phyloP scores from a whole-genome alignment of 2,113 vertebrate genomes.

The Falcunculus frontatus region DNA sequence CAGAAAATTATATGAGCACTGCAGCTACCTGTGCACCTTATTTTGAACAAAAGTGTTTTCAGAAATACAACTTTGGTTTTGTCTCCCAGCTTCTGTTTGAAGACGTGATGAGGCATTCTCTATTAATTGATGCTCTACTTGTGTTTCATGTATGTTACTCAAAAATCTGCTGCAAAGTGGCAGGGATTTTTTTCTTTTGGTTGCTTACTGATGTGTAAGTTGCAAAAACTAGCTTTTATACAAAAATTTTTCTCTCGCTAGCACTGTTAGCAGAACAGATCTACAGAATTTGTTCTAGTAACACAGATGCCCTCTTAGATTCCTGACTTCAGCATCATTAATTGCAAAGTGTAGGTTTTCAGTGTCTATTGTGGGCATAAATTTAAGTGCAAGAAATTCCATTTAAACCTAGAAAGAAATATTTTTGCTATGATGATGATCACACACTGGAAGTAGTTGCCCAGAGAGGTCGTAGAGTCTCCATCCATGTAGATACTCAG shows the following conservation, averaged over 20 bases:
- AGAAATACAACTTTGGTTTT: not conserved
- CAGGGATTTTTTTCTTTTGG: not conserved
- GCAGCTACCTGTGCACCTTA: not conserved
- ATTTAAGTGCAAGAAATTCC: not conserved
- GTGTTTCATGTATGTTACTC: not conserved
- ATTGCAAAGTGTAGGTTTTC: not conserved
- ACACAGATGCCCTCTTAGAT: not conserved
- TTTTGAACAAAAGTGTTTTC: not conserved
- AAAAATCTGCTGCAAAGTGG: not conserved
- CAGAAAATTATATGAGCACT: not conserved
- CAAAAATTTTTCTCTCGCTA: not conserved
- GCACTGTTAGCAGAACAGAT: not conserved
- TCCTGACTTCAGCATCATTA: not conserved
- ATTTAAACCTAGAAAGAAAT: not conserved
- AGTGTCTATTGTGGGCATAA: not conserved
- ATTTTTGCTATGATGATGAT: not conserved
- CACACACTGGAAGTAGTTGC: not conserved
- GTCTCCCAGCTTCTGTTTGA: not conserved
- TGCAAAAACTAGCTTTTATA: not conserved
- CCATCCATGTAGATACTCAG: not conserved
- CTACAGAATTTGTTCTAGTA: not conserved
- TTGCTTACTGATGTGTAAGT: not conserved
- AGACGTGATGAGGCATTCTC: not conserved
- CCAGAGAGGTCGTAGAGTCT: not conserved
- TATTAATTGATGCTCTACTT: not conserved